Percentiles rank a stretch among this genome's conserved stretches.
Evolutionary conservation across 2,113 vertebrate species (phyloP).

Genomic region (Chunga burmeisteri): DNA sequence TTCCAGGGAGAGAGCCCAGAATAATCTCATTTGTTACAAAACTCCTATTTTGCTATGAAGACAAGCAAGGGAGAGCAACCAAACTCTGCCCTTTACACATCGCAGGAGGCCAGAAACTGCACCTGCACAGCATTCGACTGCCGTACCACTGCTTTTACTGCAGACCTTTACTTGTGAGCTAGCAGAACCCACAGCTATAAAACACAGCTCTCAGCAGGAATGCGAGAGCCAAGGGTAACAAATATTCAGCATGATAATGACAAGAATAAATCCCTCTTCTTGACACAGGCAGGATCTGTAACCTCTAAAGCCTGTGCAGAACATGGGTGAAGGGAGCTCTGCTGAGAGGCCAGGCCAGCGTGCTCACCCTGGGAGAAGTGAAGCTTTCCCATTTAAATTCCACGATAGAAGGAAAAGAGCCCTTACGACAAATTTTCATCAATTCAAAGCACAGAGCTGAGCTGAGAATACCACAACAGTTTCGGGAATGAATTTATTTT

Average conservation of each 20-base stretch:
- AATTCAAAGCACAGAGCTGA: background rate
- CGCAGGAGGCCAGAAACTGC: background rate
- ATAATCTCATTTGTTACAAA: background rate
- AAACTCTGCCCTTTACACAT: background rate
- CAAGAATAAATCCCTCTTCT: background rate
- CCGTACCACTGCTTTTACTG: background rate
- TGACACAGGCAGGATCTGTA: background rate
- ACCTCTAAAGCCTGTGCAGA: background rate
- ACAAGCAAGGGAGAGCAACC: background rate
- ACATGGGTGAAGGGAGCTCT: background rate
- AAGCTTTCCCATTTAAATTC: background rate
- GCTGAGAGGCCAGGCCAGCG: fast-evolving
- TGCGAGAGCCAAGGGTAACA: background rate
- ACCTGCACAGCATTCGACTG: background rate
- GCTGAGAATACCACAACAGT: background rate
- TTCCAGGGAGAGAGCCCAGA: background rate
- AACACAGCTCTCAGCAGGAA: background rate
- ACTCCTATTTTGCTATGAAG: background rate
- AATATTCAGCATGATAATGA: background rate
- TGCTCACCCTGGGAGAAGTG: background rate
- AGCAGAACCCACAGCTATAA: background rate
- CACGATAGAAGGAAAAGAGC: background rate
- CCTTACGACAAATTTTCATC: background rate
- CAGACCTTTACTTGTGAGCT: background rate
- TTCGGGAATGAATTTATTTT: background rate